phyloP scores from a whole-genome alignment of 2,113 vertebrate species.

The Epinephelus cyanopodus region DNA sequence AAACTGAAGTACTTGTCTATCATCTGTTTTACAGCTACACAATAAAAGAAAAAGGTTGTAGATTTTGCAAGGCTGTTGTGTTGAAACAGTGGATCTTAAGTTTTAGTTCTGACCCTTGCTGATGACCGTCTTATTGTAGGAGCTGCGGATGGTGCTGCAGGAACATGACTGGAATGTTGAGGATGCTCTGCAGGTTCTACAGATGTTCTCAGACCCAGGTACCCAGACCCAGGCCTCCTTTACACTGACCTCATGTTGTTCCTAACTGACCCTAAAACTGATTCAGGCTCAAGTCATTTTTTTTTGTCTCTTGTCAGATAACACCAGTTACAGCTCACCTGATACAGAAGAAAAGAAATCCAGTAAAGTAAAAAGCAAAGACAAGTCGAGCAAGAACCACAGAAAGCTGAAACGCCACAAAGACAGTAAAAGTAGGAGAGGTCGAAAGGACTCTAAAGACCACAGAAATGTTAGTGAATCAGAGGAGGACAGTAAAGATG shows the following conservation, averaged over 20 bases:
- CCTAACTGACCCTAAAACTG: neutral
- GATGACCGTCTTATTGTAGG: slow-evolving; percentile 81
- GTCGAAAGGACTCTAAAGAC: neutral
- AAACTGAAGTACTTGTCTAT: neutral
- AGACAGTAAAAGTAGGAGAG: neutral
- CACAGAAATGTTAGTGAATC: neutral
- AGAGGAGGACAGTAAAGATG: neutral
- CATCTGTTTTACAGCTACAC: neutral
- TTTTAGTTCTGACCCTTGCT: neutral
- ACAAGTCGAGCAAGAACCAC: slow-evolving; percentile 1
- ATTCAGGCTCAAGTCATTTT: neutral
- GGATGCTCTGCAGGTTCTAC: slow-evolving; percentile 90
- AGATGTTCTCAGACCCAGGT: slow-evolving; percentile 89
- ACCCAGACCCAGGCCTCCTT: neutral
- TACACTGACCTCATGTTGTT: neutral
- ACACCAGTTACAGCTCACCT: slow-evolving; percentile 47
- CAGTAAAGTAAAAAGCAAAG: slow-evolving; percentile 27
- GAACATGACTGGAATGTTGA: slow-evolving; percentile 93
- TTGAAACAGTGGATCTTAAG: neutral
- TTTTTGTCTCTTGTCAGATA: slow-evolving; percentile 34
- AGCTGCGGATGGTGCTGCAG: slow-evolving; percentile 91
- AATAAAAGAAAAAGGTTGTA: neutral
- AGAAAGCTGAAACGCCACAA: neutral
- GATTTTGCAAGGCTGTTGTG: neutral
- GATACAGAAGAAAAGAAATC: slow-evolving; percentile 46